Conservation (phyloP, 2,113 vertebrate species). For the Leiothrix lutea region DNA sequence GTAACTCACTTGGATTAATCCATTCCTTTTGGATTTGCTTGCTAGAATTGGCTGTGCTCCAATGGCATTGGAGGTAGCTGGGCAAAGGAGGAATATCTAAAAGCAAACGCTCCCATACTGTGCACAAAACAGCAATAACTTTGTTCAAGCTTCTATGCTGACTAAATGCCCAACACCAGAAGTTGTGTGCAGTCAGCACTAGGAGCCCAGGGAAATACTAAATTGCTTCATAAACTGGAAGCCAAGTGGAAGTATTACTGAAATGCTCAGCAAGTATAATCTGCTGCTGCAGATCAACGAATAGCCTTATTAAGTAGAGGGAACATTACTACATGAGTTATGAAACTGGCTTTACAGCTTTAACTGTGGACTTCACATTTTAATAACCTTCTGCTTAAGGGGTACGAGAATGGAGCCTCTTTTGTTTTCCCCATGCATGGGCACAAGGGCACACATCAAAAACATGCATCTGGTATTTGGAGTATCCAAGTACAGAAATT, state of each 20-base stretch:
- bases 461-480: not conserved
- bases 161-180: conserved; percentile 41
- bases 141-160: conserved; percentile 46
- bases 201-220: conserved; percentile 43
- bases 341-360: conserved; percentile 23
- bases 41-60: not conserved
- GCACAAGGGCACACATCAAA: not conserved
- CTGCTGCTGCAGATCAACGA: conserved; percentile 29
- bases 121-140: conserved; percentile 53
- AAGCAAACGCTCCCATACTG: conserved; percentile 21
- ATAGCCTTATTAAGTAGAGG: conserved; percentile 38
- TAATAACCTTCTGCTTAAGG: not conserved
- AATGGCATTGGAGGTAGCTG: not conserved
- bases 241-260: conserved; percentile 53
- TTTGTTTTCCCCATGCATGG: not conserved
- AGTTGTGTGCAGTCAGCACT: conserved; percentile 55
- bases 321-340: conserved; percentile 26
- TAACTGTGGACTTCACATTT: not conserved
- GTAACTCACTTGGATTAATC: not conserved
- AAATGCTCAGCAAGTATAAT: conserved; percentile 48
- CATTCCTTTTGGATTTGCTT: not conserved
- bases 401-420: not conserved
- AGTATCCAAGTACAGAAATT: not conserved
- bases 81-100: not conserved
- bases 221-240: conserved; percentile 55